Conservation (phyloP, 2,113 vertebrate species). For the Oncorhynchus masou region DNA sequence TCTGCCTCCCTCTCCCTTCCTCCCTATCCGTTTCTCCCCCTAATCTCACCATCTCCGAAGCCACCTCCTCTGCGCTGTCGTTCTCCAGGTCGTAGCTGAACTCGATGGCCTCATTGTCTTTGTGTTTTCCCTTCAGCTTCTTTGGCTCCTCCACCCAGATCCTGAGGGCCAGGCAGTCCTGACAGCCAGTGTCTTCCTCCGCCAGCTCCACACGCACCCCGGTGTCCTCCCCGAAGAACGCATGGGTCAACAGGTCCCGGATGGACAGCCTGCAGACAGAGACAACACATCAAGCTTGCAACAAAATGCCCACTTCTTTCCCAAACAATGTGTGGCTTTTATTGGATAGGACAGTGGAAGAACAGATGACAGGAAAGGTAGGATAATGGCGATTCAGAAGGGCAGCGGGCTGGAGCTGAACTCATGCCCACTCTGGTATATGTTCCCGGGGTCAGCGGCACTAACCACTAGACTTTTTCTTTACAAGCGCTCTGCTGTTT, state of each 20-base stretch:
- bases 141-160: constrained; percentile 96
- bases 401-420: too few species aligned
- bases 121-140: constrained; percentile 94
- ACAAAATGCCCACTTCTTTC: too few species aligned
- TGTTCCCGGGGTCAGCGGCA: too few species aligned
- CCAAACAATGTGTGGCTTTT: too few species aligned
- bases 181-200: constrained; percentile 81
- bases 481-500: neutral
- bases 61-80: constrained; percentile 90
- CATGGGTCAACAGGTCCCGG: constrained; percentile 85
- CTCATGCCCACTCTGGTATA: too few species aligned
- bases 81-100: constrained; percentile 91
- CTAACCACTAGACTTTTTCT: too few species aligned
- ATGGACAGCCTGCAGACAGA: constrained; percentile 79
- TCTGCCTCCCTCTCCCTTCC: too few species aligned
- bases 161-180: constrained; percentile 83
- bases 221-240: constrained; percentile 92
- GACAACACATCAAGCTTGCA: neutral
- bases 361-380: too few species aligned
- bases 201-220: constrained; percentile 91
- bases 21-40: neutral
- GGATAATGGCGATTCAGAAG: too few species aligned
- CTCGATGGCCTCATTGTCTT: constrained; percentile 97
- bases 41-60: constrained; percentile 50
- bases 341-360: too few species aligned